A percentile compares a stretch with the other conserved stretches of the same genome.
These are phyloP conservation scores for Ceratina japonica DNA, from an alignment of 1,140 invertebrate species.

Conservation along the genomic window DNA sequence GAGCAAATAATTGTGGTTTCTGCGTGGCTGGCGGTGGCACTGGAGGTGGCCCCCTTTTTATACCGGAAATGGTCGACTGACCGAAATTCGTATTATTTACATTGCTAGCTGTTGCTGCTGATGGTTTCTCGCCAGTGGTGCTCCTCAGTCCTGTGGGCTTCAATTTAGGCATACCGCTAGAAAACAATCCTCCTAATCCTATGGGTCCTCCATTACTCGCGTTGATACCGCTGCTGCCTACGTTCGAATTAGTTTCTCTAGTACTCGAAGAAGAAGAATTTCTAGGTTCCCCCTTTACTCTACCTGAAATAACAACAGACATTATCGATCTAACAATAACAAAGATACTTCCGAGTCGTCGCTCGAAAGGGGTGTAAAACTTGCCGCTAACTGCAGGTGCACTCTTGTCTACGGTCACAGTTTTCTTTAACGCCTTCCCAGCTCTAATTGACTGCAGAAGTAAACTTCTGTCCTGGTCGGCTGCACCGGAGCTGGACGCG, in stretches of 20 bases:
- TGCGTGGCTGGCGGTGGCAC: constrained; percentile 79
- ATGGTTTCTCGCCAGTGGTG: constrained; percentile 66
- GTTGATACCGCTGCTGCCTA: constrained; percentile 75
- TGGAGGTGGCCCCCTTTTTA: constrained; percentile 80
- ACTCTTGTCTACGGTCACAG: constrained; percentile 93
- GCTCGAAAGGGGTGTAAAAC: constrained; percentile 1
- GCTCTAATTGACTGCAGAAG: constrained; percentile 90
- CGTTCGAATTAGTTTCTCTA: constrained; percentile 68
- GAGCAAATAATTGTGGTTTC: constrained; percentile 76
- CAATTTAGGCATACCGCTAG: constrained; percentile 92
- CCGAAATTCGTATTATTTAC: constrained; percentile 63
- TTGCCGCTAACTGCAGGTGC: constrained; percentile 86
- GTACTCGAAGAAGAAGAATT: constrained; percentile 65
- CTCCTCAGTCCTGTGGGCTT: constrained; percentile 85
- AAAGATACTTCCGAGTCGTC: too few relatives aligned
- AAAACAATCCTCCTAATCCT: constrained; percentile 88
- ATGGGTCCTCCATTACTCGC: constrained; percentile 72
- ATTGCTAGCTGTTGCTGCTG: constrained; percentile 60
- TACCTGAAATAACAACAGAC: constrained; percentile 68
- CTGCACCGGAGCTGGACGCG: constrained; percentile 74
- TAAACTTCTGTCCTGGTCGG: constrained; percentile 82
- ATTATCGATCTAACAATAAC: background rate
- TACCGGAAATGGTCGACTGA: constrained; percentile 56
- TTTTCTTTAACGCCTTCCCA: constrained; percentile 91
- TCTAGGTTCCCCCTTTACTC: constrained; percentile 73